Evolutionary conservation across 2,888 invertebrate genomes (phyloP), one percentile per base, ranked within the genome.

Genomic region (Tyria jacobaeae): DNA sequence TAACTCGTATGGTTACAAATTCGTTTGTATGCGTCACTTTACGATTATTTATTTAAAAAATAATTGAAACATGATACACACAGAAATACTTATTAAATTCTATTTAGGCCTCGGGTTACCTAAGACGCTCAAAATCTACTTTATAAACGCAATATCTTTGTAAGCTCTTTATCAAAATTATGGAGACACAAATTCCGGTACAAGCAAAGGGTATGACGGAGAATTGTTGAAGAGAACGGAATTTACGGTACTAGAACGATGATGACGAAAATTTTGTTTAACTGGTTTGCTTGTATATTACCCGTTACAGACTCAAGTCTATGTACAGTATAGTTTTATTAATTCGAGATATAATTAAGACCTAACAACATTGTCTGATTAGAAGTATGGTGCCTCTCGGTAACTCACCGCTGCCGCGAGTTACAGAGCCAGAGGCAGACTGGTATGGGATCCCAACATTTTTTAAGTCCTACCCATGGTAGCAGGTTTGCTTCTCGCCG

Each of bases 91-190:
- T 2, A 44, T 21, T 21, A 21, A 4, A 21, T 44, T 49, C 7
- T 39, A 49, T n/a, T 27, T 27, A 27, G 7, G n/a, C 9, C 3
- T 7, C 15, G 15, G n/a, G 15, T n/a, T 25, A 9, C 39, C n/a
- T 25, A 53, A 53, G 25, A 53, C 10, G 39, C 25, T 25, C 59
- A 61, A 67, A 64, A 73, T 58, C 47, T 50, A 59, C 68, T 75
- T 78, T 27, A 49, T 47, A 51, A 51, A 47, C 15, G 56, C 24
- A 51, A 57, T 73, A 71, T 73, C 73, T 75, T 68, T 64, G 62
- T 57, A 61, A 71, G 61, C 70, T 60, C 75, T 70, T 66, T 72
- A 74, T 78, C 74, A 73, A 72, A 76, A 78, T 76, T 76, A 66
- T 72, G 66, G 60, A 57, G 67, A 74, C 57, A 70, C 65, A 68